Evolutionary conservation across 2,797 vertebrate species (phyloP).

Genomic region (Alauda arvensis): DNA sequence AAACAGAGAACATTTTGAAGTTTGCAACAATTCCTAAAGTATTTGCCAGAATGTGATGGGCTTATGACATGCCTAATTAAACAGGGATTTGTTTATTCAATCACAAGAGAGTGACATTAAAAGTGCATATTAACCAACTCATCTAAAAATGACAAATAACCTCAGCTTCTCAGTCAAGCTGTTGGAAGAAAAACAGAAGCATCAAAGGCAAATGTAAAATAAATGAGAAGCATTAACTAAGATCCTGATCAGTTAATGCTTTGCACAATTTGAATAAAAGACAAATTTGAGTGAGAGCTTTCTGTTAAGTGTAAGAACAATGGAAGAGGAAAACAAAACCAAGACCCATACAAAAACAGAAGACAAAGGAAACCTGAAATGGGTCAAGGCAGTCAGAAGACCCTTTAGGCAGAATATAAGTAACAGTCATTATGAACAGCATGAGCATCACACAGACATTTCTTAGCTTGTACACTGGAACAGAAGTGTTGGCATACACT

Average conservation of each 20-base stretch:
- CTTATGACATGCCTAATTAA: neutral
- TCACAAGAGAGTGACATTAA: neutral
- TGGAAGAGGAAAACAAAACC: neutral
- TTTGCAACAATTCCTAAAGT: neutral
- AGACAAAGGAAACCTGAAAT: neutral
- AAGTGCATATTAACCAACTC: neutral
- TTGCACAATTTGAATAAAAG: neutral
- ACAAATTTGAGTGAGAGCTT: neutral
- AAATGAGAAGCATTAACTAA: neutral
- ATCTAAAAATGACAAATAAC: neutral
- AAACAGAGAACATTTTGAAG: neutral
- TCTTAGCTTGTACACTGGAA: neutral
- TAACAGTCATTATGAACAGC: neutral
- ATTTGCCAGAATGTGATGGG: neutral
- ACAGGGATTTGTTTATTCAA: neutral
- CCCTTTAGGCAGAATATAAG: neutral
- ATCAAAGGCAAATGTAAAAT: neutral
- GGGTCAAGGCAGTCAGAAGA: neutral
- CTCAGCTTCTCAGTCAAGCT: neutral
- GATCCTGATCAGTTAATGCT: neutral
- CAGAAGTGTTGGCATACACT: neutral
- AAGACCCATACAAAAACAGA: neutral
- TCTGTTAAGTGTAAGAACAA: neutral
- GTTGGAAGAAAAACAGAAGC: neutral
- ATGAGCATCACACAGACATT: neutral